phyloP scores from a whole-genome alignment of 2,113 vertebrate species.

The Trichechus manatus region DNA sequence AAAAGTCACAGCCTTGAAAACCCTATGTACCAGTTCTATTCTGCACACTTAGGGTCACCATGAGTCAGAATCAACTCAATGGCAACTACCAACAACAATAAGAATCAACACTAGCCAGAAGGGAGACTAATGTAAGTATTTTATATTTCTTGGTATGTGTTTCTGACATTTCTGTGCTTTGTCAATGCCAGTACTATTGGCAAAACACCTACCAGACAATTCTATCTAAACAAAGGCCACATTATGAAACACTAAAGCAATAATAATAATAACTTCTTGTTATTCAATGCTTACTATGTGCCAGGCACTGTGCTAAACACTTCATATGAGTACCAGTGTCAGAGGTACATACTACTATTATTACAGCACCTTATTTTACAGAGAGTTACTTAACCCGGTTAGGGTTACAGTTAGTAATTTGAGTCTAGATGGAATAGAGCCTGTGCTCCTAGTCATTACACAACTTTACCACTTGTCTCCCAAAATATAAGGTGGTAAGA shows the following conservation, averaged over 20 bases:
- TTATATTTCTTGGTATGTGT: neutral
- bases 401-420: neutral
- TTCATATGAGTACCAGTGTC: neutral
- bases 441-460: neutral
- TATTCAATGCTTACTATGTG: neutral
- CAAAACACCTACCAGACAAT: conserved; percentile 42
- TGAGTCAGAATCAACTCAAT: too few relatives aligned
- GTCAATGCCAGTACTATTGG: neutral
- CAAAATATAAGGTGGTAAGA: neutral
- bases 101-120: conserved; percentile 10
- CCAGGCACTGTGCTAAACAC: neutral
- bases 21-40: neutral
- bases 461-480: neutral
- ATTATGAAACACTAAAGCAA: conserved; percentile 5
- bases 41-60: neutral
- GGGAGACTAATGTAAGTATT: neutral
- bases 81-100: too few relatives aligned
- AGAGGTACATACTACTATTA: neutral
- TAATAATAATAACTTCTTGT: neutral
- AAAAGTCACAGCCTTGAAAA: neutral
- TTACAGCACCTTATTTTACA: conserved; percentile 1
- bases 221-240: conserved; percentile 6
- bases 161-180: conserved; percentile 9
- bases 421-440: neutral
- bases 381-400: conserved; percentile 2